phyloP scores from a whole-genome alignment of 2,888 invertebrate genomes.

The Malthinus seriepunctatus region DNA sequence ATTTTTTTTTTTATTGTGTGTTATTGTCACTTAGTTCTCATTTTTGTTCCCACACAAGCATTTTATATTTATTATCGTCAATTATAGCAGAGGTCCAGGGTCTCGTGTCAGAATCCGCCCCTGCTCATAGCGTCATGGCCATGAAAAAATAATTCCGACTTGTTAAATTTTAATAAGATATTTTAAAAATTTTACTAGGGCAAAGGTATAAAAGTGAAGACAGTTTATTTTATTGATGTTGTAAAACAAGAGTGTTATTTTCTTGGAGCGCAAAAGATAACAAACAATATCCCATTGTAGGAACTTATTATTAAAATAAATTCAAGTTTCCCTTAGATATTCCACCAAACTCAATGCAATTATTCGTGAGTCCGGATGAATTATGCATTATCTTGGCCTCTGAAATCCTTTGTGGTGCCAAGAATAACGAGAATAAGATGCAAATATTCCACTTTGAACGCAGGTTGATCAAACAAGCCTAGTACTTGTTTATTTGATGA shows the following conservation, averaged over 20 bases:
- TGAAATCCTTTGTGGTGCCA: conserved; percentile 30
- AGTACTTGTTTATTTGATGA: conserved; percentile 23
- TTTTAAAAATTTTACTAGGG: too few species aligned
- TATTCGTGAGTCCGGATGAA: conserved; percentile 29
- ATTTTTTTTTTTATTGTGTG: too few species aligned
- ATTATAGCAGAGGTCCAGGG: too few species aligned
- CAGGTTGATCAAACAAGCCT: conserved; percentile 25
- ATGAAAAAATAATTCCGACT: too few species aligned
- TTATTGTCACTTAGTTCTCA: too few species aligned
- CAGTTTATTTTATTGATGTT: conserved; percentile 6
- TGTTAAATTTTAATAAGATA: too few species aligned
- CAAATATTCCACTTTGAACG: conserved; percentile 28
- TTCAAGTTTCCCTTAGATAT: conserved; percentile 29
- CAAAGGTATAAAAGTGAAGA: not conserved
- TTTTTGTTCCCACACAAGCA: too few species aligned
- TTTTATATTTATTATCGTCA: too few species aligned
- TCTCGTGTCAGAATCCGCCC: too few species aligned
- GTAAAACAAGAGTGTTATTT: conserved; percentile 4
- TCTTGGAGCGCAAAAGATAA: conserved; percentile 12
- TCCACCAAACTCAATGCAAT: conserved; percentile 29
- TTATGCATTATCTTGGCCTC: conserved; percentile 30
- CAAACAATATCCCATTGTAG: conserved; percentile 27
- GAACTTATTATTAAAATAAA: conserved; percentile 30
- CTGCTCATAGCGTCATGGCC: too few species aligned
- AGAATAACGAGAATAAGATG: conserved; percentile 30